phyloP scores from a whole-genome alignment of 2,797 vertebrate genomes.

The Mormyrops attenuatus region DNA sequence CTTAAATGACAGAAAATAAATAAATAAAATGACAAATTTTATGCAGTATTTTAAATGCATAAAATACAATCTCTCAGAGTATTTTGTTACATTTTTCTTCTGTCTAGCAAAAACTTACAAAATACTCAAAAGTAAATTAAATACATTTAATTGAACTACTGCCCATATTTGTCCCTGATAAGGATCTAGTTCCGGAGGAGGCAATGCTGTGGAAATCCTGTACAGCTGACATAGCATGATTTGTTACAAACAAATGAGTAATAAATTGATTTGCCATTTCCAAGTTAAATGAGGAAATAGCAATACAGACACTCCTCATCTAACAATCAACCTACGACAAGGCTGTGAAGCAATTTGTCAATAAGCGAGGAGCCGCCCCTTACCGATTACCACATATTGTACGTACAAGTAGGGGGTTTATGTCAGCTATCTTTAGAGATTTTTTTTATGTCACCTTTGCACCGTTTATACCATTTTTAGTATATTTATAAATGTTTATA shows the following conservation, averaged over 20 bases:
- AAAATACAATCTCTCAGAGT: background rate
- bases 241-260: background rate
- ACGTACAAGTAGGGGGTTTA: background rate
- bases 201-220: background rate
- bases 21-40: background rate
- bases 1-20: background rate
- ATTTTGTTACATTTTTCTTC: background rate
- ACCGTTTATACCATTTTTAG: background rate
- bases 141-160: background rate
- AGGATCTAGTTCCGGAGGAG: background rate
- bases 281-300: background rate
- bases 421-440: background rate
- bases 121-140: background rate
- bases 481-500: background rate
- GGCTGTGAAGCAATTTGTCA: background rate
- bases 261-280: background rate
- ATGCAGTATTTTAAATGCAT: background rate
- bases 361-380: background rate
- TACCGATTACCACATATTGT: background rate
- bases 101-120: background rate
- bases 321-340: background rate
- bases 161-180: background rate
- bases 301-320: background rate
- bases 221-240: background rate
- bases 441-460: background rate